Percentiles rank a stretch among this genome's conserved stretches.
phyloP scores from a whole-genome alignment of 2,797 vertebrate species.

The Notoglanidium macrostoma region DNA sequence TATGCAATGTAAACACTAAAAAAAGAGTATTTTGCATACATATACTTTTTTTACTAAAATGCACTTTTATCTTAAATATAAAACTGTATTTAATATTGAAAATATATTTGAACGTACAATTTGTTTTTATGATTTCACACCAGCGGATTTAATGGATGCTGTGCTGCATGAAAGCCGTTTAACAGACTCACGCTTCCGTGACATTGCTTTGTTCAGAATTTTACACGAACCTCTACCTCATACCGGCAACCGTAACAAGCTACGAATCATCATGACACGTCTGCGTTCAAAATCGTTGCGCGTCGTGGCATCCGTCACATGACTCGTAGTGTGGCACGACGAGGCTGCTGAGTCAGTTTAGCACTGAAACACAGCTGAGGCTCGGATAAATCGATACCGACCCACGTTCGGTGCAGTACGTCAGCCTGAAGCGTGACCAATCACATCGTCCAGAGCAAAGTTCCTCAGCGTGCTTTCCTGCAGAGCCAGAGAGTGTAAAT shows the following conservation, averaged over 20 bases:
- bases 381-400: slow-evolving; percentile 26
- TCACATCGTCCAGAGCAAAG: background rate
- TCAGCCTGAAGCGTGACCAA: slow-evolving; percentile 16
- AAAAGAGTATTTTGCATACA: background rate
- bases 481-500: background rate
- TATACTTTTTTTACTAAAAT: background rate
- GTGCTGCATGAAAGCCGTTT: background rate
- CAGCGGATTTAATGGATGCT: background rate
- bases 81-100: background rate
- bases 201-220: background rate
- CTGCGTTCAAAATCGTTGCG: background rate
- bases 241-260: background rate
- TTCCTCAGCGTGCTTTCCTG: background rate
- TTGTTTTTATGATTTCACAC: background rate
- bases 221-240: background rate
- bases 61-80: background rate
- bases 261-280: background rate
- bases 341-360: background rate
- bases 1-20: too few relatives aligned
- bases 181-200: background rate
- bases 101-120: background rate
- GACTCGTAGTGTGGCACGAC: background rate
- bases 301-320: too few relatives aligned
- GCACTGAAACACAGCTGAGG: slow-evolving; percentile 3
- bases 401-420: slow-evolving; percentile 6